Conservation (phyloP, 2,113 vertebrate genomes). For the Psilopogon haemacephalus region DNA sequence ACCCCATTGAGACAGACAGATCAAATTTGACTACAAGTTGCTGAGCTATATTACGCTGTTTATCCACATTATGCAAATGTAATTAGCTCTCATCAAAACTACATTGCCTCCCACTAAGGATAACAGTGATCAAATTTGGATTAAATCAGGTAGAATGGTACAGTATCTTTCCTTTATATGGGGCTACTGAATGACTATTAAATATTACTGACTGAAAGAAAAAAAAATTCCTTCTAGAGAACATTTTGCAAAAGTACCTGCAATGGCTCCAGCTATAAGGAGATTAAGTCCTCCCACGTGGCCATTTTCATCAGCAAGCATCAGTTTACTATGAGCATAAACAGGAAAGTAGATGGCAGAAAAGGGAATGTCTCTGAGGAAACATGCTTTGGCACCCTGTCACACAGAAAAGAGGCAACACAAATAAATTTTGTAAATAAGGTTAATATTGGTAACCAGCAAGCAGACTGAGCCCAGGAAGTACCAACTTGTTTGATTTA, state of each 20-base stretch:
- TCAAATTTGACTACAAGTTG: slow-evolving; percentile 79
- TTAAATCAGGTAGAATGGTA: slow-evolving; percentile 78
- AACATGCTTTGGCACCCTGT: slow-evolving; percentile 98
- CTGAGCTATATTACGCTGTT: slow-evolving; percentile 83
- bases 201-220: slow-evolving; percentile 23
- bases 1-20: slow-evolving; percentile 78
- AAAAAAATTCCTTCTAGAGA: slow-evolving; percentile 25
- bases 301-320: slow-evolving; percentile 90
- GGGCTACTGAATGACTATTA: slow-evolving; percentile 67
- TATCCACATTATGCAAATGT: slow-evolving; percentile 89
- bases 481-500: background rate
- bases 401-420: slow-evolving; percentile 52
- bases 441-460: background rate
- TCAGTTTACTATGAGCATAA: slow-evolving; percentile 91
- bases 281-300: slow-evolving; percentile 89
- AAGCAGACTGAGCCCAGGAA: background rate
- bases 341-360: slow-evolving; percentile 98
- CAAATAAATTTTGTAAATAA: slow-evolving; percentile 38
- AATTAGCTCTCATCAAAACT: slow-evolving; percentile 85
- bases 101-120: slow-evolving; percentile 77
- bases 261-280: slow-evolving; percentile 92
- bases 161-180: slow-evolving; percentile 66
- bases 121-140: slow-evolving; percentile 76
- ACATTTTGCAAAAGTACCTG: slow-evolving; percentile 82
- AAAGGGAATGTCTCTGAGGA: slow-evolving; percentile 98